Base-by-base conservation (phyloP, 1,140 invertebrate genomes). In the Drosophila erecta region DNA sequence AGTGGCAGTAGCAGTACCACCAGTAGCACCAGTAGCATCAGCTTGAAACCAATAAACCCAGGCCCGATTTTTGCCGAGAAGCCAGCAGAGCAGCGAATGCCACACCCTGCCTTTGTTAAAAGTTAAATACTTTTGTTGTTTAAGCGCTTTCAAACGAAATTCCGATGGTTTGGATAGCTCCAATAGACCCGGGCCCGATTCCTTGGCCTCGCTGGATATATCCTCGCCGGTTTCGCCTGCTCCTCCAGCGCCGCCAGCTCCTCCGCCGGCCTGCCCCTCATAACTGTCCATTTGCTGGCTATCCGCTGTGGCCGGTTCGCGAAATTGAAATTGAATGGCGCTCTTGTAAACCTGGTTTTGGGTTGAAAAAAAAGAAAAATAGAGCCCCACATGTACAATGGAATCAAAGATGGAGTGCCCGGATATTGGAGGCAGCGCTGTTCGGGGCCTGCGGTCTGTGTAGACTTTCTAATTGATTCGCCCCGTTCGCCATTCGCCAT, bases 81-180 rank as follows among this genome's bases (percentile, higher is more conserved):
- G 46, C 65, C 70, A 81, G 41, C 46, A 62, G 64, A 79, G 76
- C 64, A 79, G 69, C 67, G 64, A 67, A 79, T 66, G 60, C 76
- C 54, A 50, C 44, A 60, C 73, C 37, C 54, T 79, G 74, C 76
- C 80, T 85, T 90, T 90, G 85, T 90, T 81, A 81, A 90, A 84
- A 74, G 84, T 89, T 91, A 90, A 86, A 81, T 92, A 92, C 91
- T 89, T 92, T 91, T 92, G 86, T 76, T 91, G 79, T 87, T 91
- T 92, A 76, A 92, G 86, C 75, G 90, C 91, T 79, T 81, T 92
- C 76, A 91, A 85, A 79, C 90, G 84, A 81, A 92, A 92, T 90
- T 92, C 91, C 79, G 92, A 92, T 76, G 92, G 92, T 78, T 87
- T 91, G 60, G 90, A 90, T 57, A 92, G 86, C 72, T 92, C 90